Conservation (phyloP, 2,113 vertebrate species). For the Catharus minimus region DNA sequence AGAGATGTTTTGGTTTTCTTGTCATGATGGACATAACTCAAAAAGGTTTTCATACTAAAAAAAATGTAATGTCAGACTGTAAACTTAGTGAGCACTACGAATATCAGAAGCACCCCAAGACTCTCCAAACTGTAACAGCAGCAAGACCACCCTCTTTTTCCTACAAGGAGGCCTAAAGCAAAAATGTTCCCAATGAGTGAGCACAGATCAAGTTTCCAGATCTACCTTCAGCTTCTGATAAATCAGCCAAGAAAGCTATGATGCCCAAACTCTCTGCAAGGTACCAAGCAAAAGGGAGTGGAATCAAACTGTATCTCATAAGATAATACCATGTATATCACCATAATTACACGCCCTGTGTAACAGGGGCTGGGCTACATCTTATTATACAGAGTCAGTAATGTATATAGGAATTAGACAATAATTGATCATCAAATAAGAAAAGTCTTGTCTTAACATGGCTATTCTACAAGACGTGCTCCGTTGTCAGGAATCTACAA, state of each 20-base stretch:
- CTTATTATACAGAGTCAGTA: not conserved
- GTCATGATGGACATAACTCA: not conserved
- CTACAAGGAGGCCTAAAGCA: not conserved
- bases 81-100: not conserved
- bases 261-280: not conserved
- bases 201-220: not conserved
- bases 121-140: not conserved
- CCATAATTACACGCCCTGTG: not conserved
- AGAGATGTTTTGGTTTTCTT: not conserved
- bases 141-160: fast-evolving
- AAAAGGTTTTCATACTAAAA: not conserved
- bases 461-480: not conserved
- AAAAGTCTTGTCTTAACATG: not conserved
- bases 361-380: not conserved
- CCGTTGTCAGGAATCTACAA: not conserved
- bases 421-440: not conserved
- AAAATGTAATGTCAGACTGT: not conserved
- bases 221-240: not conserved
- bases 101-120: not conserved
- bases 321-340: not conserved
- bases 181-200: not conserved
- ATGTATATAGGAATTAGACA: not conserved
- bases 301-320: not conserved
- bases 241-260: not conserved
- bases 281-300: not conserved